These are phyloP conservation scores for Blennius ocellaris DNA, from an alignment of 2,113 vertebrate genomes.

Conservation along the genomic window DNA sequence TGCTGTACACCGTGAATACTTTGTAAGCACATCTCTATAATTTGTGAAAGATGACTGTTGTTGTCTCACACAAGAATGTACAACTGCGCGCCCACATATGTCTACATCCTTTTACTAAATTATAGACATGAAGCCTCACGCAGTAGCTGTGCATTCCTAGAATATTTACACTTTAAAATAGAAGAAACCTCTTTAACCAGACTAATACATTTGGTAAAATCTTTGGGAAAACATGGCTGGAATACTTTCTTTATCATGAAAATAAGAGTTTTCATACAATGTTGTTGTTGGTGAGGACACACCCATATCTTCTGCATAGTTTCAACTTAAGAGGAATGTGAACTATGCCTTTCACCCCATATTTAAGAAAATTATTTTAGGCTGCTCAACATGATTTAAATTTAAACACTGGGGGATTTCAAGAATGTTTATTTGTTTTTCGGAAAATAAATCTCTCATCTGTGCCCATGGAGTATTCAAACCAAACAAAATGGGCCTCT, in stretches of 20 bases:
- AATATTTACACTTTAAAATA: conserved; percentile 48
- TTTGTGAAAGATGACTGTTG: conserved; percentile 29
- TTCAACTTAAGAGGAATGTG: conserved; percentile 59
- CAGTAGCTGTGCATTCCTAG: conserved; percentile 29
- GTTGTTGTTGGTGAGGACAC: conserved; percentile 14
- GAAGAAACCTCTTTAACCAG: background rate
- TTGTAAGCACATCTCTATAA: conserved; percentile 8
- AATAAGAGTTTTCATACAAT: conserved; percentile 2
- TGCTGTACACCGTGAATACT: background rate
- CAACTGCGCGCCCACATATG: conserved; percentile 30
- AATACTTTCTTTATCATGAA: conserved; percentile 6
- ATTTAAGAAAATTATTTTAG: conserved; percentile 50
- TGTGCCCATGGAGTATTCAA: conserved; percentile 35
- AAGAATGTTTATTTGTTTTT: conserved; percentile 52
- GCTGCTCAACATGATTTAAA: conserved; percentile 48
- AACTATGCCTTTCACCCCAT: conserved; percentile 42
- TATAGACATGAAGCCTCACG: conserved; percentile 46
- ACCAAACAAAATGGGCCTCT: conserved; percentile 61
- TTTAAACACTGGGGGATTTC: conserved; percentile 39
- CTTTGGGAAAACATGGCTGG: background rate
- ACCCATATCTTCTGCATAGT: conserved; percentile 36
- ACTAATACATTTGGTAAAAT: background rate
- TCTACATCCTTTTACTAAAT: conserved; percentile 64
- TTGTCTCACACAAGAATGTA: conserved; percentile 59
- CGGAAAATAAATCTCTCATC: conserved; percentile 25